A percentile compares a stretch with the other conserved stretches of the same genome.
Conservation (phyloP, 1,140 invertebrate genomes). For the Drosophila ambigua region DNA sequence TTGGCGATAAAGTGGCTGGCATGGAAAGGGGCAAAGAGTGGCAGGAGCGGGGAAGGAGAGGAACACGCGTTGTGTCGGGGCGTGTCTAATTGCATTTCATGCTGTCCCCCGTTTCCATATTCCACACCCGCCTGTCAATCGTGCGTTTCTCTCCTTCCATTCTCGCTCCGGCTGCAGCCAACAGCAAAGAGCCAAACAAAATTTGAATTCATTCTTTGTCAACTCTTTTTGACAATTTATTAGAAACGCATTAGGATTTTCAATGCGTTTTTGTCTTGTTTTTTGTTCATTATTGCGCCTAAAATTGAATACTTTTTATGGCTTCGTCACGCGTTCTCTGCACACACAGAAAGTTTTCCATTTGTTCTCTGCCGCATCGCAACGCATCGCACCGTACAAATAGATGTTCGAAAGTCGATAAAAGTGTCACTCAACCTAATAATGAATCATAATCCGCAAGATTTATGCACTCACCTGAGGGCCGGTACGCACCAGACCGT, state of each 20-base stretch:
- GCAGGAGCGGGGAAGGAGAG: neutral
- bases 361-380: slow-evolving; percentile 13
- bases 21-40: neutral
- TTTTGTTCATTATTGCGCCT: neutral
- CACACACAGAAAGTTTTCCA: slow-evolving; percentile 1
- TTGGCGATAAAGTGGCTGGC: slow-evolving; percentile 37
- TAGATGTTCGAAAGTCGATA: slow-evolving; percentile 15
- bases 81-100: slow-evolving; percentile 67
- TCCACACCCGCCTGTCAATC: slow-evolving; percentile 33
- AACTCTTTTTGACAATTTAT: slow-evolving; percentile 68
- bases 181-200: neutral
- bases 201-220: slow-evolving; percentile 58
- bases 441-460: slow-evolving; percentile 46
- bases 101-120: slow-evolving; percentile 2
- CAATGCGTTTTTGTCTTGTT: slow-evolving; percentile 24
- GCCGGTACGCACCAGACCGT: neutral
- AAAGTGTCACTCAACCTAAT: slow-evolving; percentile 15
- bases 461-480: slow-evolving; percentile 53
- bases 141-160: slow-evolving; percentile 34
- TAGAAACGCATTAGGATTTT: slow-evolving; percentile 60
- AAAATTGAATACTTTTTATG: slow-evolving; percentile 32
- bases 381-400: slow-evolving; percentile 4
- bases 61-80: slow-evolving; percentile 22
- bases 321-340: slow-evolving; percentile 26
- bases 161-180: neutral